A percentile compares a stretch with the other conserved stretches of the same genome.
These are phyloP conservation scores for Sycophila texana DNA, from an alignment of 2,888 invertebrate genomes.

Conservation along the genomic window DNA sequence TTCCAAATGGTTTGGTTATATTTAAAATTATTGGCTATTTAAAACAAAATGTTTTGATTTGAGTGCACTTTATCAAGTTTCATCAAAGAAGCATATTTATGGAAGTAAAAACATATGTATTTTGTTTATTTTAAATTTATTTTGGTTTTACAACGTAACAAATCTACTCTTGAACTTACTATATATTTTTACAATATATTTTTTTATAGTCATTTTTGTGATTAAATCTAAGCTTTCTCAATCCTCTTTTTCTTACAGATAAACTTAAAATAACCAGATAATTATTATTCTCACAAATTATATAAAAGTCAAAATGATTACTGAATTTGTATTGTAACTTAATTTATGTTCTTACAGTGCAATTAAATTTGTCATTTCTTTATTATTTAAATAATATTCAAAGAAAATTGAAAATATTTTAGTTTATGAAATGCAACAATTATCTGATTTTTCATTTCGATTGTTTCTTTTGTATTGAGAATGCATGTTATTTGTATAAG, in stretches of 20 bases:
- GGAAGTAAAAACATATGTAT: too few species aligned
- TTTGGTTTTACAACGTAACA: neutral
- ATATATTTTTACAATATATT: neutral
- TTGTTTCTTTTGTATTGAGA: neutral
- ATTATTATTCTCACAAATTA: neutral
- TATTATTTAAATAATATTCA: neutral
- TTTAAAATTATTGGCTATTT: slow-evolving; percentile 2
- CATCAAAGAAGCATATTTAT: too few species aligned
- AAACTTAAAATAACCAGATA: too few species aligned
- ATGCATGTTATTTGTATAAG: neutral
- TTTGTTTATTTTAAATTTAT: too few species aligned
- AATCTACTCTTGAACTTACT: neutral
- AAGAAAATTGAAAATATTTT: neutral
- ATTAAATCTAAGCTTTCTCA: too few species aligned
- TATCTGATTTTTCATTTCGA: neutral
- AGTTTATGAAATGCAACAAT: neutral
- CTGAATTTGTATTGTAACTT: neutral
- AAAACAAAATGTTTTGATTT: neutral
- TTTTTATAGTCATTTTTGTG: neutral
- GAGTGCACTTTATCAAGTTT: too few species aligned
- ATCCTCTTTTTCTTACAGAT: neutral
- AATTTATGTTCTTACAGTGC: too few species aligned
- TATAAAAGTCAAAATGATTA: neutral
- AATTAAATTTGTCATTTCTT: too few species aligned
- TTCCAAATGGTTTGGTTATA: neutral